These are phyloP conservation scores for Umimayanthus chanpuru DNA, from an alignment of 92 coral and sea anemone species.

Conservation along the genomic window DNA sequence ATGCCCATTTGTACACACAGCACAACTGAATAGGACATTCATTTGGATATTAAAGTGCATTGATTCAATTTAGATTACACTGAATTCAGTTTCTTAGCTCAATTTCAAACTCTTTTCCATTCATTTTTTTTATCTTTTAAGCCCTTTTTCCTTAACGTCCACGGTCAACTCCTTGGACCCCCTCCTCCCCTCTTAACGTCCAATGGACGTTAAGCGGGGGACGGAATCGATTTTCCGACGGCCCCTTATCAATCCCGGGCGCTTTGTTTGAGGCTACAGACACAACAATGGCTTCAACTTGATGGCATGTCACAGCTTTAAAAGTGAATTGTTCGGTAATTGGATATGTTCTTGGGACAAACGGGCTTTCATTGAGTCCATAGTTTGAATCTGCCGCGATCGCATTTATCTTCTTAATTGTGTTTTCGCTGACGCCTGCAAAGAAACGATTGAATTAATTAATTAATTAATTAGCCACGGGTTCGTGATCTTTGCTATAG, in stretches of 20 bases:
- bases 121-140: too few relatives aligned
- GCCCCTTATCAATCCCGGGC: conserved; percentile 19
- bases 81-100: too few relatives aligned
- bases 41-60: too few relatives aligned
- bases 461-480: not conserved
- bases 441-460: not conserved
- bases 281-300: not conserved
- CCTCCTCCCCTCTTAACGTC: too few relatives aligned
- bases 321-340: conserved; percentile 18
- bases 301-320: conserved; percentile 15
- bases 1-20: too few relatives aligned
- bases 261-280: conserved; percentile 33
- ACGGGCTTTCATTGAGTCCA: not conserved
- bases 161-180: too few relatives aligned
- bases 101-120: too few relatives aligned
- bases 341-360: not conserved
- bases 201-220: too few relatives aligned
- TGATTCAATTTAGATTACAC: too few relatives aligned
- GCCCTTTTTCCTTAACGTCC: too few relatives aligned
- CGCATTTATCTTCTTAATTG: not conserved
- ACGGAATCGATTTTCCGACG: too few relatives aligned
- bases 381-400: not conserved
- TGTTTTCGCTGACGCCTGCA: not conserved
- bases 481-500: conserved; percentile 11
- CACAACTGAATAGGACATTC: too few relatives aligned